A percentile compares a stretch with the other conserved stretches of the same genome.
phyloP scores from a whole-genome alignment of 2,797 vertebrate genomes.

The Pangasius macronema region DNA sequence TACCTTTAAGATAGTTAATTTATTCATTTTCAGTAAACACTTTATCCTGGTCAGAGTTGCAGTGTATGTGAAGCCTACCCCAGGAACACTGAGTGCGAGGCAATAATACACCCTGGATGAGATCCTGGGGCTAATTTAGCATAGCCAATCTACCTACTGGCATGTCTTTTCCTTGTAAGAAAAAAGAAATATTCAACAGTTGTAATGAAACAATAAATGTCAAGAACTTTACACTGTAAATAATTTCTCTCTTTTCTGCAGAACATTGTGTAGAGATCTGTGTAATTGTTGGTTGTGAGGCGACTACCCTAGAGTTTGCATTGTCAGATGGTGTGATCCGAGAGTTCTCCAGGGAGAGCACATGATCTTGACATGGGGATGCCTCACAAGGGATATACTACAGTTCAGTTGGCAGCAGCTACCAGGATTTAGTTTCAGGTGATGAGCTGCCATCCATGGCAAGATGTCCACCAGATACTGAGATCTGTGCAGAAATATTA shows the following conservation, averaged over 20 bases:
- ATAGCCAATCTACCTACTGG: not conserved
- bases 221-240: not conserved
- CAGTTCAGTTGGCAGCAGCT: not conserved
- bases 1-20: not conserved
- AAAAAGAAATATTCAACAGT: not conserved
- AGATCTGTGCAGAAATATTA: not conserved
- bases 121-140: not conserved
- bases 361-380: slow-evolving; percentile 1
- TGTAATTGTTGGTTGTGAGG: not conserved
- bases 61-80: not conserved
- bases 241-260: not conserved
- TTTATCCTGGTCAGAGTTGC: not conserved
- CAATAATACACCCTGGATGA: not conserved
- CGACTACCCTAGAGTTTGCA: not conserved
- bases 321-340: not conserved
- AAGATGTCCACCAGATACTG: not conserved
- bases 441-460: not conserved
- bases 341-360: not conserved
- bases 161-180: not conserved
- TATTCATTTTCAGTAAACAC: not conserved
- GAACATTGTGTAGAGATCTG: not conserved
- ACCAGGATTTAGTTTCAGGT: not conserved
- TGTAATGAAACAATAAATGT: not conserved
- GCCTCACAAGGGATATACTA: not conserved
- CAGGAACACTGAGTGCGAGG: not conserved